phyloP scores from a whole-genome alignment of 2,113 vertebrate genomes.

The Lampris megalopsis region DNA sequence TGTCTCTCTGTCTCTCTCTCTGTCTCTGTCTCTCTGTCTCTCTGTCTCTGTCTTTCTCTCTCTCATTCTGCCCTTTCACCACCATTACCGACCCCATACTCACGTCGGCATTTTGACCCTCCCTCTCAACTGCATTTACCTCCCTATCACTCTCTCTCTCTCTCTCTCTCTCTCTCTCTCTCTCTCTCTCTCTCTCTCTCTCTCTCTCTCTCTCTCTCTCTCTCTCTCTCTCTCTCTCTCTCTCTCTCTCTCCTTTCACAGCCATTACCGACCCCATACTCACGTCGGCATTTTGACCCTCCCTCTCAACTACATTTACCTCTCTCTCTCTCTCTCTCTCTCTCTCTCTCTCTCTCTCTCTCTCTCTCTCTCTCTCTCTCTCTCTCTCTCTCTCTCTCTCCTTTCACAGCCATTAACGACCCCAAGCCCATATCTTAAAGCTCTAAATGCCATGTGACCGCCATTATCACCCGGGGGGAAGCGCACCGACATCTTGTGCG shows the following conservation, averaged over 20 bases:
- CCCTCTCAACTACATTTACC: conserved; percentile 55
- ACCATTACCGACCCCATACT: neutral
- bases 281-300: conserved; percentile 49
- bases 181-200: too few relatives aligned
- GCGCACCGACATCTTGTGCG: conserved; percentile 61
- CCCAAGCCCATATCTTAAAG: conserved; percentile 27
- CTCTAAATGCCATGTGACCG: conserved; percentile 58
- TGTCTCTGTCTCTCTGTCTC: too few relatives aligned
- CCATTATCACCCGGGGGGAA: conserved; percentile 70
- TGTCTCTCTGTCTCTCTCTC: too few relatives aligned
- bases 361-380: neutral
- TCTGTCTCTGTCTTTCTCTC: too few relatives aligned
- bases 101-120: conserved; percentile 53
- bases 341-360: conserved; percentile 5
- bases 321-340: conserved; percentile 1
- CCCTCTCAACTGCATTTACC: conserved; percentile 62
- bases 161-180: too few relatives aligned
- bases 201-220: conserved; percentile 8
- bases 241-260: conserved; percentile 38
- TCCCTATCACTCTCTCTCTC: too few relatives aligned
- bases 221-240: conserved; percentile 13
- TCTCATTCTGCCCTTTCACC: too few relatives aligned
- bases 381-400: conserved; percentile 26
- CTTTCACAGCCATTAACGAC: conserved; percentile 49
- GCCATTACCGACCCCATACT: neutral